Evolutionary conservation across 2,888 invertebrate species (phyloP), one percentile per base, ranked within the genome.

Genomic region (Drosophila hamatofila): DNA sequence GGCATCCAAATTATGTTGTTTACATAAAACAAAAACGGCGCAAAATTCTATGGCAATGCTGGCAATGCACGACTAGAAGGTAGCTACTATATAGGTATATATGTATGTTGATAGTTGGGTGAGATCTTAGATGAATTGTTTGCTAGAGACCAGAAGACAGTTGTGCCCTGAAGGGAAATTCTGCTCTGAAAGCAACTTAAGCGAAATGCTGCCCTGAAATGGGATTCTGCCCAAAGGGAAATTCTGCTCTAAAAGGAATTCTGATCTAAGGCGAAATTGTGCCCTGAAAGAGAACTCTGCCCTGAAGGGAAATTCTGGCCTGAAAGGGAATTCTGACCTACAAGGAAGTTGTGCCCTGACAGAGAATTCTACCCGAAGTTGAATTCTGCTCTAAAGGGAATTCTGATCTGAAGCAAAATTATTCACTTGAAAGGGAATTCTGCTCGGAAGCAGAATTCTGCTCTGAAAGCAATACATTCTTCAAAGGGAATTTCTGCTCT

Each of bases 1-100:
- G 60, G 11, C 23, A 33, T 46, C 33, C 41, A 5, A n/a, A 66
- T 67, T 66, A 46, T 69, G 46, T 57, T 65, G 62, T 65, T 71
- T 57, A 80, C 77, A 71, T 60, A 60, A 71, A 66, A 63, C 55
- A 71, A 14, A 16, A 18, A 30, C 58, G 21, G 39, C 23, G 3
- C n/a, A 3, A 7, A 39, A 18, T 23, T 35, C 23, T 11, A 14
- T n/a, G 39, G 25, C 18, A n/a, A 25, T 12, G 2, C 30, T 18
- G 11, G 16, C 46, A 16, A 18, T 41, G 39, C 58, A 16, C 58
- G 71, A 75, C 76, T 21, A 1, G n/a, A 18, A 25, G 18, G 52
- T 63, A 49, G 48, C 46, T 48, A 39, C 18, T 54, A 16, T n/a
- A 37, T 3, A 12, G 46, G 37, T 25, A n/a, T 7, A n/a, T 37